These are phyloP conservation scores for Tachina lurida DNA, from an alignment of 2,888 invertebrate species.

Conservation along the genomic window DNA sequence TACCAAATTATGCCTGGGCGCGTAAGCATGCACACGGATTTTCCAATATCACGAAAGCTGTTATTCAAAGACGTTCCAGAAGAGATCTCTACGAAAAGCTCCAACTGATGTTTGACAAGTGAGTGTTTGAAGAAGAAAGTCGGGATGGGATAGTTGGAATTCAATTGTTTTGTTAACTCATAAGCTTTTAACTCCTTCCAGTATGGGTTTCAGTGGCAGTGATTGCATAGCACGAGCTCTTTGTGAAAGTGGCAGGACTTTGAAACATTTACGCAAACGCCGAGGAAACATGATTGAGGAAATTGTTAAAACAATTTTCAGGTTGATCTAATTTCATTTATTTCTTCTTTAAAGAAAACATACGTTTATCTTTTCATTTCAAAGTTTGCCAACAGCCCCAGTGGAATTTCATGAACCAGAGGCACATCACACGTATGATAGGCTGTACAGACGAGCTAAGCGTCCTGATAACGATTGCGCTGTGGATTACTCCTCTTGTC, in stretches of 20 bases:
- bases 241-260: constrained; percentile 88
- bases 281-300: constrained; percentile 87
- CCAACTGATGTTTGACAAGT: constrained; percentile 88
- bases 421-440: constrained; percentile 86
- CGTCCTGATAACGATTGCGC: constrained; percentile 84
- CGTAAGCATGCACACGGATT: constrained; percentile 81
- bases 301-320: constrained; percentile 87
- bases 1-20: constrained; percentile 85
- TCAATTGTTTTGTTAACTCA: too few species aligned
- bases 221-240: constrained; percentile 88
- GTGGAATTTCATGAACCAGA: constrained; percentile 81
- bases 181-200: constrained; percentile 76
- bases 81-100: constrained; percentile 88
- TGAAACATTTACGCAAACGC: constrained; percentile 83
- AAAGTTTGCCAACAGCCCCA: constrained; percentile 74
- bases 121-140: constrained; percentile 73
- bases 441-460: constrained; percentile 85
- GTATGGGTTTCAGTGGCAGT: constrained; percentile 90
- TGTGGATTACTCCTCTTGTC: constrained; percentile 85
- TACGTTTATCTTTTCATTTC: neutral
- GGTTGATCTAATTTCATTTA: constrained; percentile 83
- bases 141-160: neutral
- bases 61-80: constrained; percentile 84
- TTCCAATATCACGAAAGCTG: constrained; percentile 74
- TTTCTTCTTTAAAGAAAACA: neutral